phyloP scores from a whole-genome alignment of 2,113 vertebrate species.

The Nesogale talazaci region DNA sequence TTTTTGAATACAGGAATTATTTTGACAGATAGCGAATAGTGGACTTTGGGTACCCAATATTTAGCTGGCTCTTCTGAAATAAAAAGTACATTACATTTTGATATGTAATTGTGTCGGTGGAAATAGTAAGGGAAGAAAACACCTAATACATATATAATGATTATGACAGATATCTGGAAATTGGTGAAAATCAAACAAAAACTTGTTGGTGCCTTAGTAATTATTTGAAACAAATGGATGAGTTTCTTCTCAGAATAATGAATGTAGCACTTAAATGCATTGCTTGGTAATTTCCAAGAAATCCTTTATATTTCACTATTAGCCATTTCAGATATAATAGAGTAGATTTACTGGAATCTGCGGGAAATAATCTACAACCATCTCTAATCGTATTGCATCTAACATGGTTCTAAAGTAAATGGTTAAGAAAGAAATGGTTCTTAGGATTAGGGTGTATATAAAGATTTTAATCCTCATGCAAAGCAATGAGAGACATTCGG shows the following conservation, averaged over 20 bases:
- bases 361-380: neutral
- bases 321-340: neutral
- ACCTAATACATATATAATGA: neutral
- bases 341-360: neutral
- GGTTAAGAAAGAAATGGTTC: neutral
- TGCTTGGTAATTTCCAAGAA: conserved; percentile 39
- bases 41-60: neutral
- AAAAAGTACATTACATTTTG: conserved; percentile 12
- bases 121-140: neutral
- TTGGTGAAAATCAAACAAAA: neutral
- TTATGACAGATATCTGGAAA: conserved; percentile 9
- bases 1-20: conserved; percentile 11
- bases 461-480: neutral
- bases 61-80: conserved; percentile 26
- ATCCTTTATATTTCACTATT: neutral
- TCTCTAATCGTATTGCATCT: neutral
- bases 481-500: neutral
- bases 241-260: conserved; percentile 49
- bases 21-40: neutral
- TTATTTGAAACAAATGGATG: neutral
- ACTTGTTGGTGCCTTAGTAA: conserved; percentile 14
- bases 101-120: conserved; percentile 19
- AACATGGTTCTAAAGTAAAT: neutral
- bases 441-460: neutral
- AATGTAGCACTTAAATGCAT: neutral